Percentiles rank a stretch among this genome's conserved stretches.
phyloP scores from a whole-genome alignment of 2,113 vertebrate genomes.

The Lophotis ruficrista region DNA sequence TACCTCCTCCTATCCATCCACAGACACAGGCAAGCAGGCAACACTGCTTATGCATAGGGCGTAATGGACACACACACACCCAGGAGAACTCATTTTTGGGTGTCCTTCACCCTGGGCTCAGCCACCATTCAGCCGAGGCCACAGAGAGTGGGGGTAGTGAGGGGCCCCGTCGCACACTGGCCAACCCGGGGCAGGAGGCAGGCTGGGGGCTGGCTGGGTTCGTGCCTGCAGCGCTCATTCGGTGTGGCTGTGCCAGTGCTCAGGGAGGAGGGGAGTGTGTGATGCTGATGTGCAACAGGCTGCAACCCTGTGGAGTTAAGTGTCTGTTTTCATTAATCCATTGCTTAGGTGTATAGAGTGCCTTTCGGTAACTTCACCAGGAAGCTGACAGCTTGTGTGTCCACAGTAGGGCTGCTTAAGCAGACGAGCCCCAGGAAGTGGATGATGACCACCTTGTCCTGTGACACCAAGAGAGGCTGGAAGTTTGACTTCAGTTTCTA shows the following conservation, averaged over 20 bases:
- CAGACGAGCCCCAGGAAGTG: constrained; percentile 86
- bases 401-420: constrained; percentile 88
- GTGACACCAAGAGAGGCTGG: constrained; percentile 89
- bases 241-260: background rate
- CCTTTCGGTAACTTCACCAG: constrained; percentile 93
- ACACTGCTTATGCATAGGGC: background rate
- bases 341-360: constrained; percentile 92
- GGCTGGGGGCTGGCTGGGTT: background rate
- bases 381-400: constrained; percentile 96
- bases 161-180: background rate
- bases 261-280: constrained; percentile 40
- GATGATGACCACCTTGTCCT: constrained; percentile 91
- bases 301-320: constrained; percentile 72
- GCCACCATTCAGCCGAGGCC: background rate
- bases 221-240: background rate
- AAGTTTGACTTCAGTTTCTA: constrained; percentile 93
- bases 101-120: background rate
- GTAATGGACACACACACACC: background rate
- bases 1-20: background rate
- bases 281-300: constrained; percentile 28
- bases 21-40: background rate
- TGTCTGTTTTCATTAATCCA: constrained; percentile 85
- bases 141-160: background rate
- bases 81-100: background rate
- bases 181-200: background rate